phyloP scores from a whole-genome alignment of 92 coral and sea anemone species.

The Epizoanthus scotinus region DNA sequence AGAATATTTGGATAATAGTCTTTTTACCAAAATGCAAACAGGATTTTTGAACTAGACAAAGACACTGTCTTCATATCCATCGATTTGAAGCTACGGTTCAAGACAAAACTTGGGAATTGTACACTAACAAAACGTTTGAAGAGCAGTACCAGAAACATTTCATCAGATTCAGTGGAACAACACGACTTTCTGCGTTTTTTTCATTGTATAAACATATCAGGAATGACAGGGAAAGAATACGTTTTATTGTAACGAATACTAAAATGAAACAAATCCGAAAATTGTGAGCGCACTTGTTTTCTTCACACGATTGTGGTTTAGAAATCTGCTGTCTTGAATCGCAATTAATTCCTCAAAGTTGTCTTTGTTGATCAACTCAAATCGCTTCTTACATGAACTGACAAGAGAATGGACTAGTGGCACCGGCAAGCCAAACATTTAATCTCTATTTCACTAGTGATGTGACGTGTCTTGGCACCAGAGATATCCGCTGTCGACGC shows the following conservation, averaged over 20 bases:
- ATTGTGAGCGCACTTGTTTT: neutral
- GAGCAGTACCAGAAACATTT: neutral
- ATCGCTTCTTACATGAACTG: neutral
- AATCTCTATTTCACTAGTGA: neutral
- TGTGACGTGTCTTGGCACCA: neutral
- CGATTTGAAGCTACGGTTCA: neutral
- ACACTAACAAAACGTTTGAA: slow-evolving; percentile 20
- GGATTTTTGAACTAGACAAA: no score
- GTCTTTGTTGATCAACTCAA: slow-evolving; percentile 27
- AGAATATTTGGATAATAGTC: no score
- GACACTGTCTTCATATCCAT: no score
- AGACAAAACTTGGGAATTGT: neutral
- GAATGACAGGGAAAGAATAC: no score
- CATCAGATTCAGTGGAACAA: neutral
- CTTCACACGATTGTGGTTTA: neutral
- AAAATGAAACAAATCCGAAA: neutral
- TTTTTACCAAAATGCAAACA: no score
- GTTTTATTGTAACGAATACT: neutral
- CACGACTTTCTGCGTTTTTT: neutral
- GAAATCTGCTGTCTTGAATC: neutral
- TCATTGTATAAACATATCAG: neutral
- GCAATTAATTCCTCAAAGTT: slow-evolving; percentile 19
- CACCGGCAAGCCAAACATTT: slow-evolving; percentile 21
- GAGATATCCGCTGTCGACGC: slow-evolving; percentile 5
- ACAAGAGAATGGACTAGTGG: neutral